phyloP scores from a whole-genome alignment of 2,888 invertebrate species.

The Macrostomum cliftonense region DNA sequence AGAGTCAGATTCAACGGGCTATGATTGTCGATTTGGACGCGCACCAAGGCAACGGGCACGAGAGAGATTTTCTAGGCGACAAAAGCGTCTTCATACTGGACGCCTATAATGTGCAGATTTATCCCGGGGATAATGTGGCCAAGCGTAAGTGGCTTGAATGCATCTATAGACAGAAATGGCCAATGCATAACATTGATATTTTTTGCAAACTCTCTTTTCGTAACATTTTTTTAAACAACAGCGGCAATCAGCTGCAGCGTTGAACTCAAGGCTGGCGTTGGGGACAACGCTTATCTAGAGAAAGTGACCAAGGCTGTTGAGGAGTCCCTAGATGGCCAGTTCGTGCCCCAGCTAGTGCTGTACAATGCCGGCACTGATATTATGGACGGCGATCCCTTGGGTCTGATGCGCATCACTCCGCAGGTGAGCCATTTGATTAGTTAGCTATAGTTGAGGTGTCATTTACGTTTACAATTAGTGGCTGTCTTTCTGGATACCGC shows the following conservation, averaged over 20 bases:
- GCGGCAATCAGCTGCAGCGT: too few species aligned
- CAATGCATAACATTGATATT: too few species aligned
- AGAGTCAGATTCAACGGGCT: constrained; percentile 38
- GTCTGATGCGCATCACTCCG: constrained; percentile 51
- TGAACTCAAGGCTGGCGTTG: too few species aligned
- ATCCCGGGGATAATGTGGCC: constrained; percentile 56
- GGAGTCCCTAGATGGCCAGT: constrained; percentile 48
- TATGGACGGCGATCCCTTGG: constrained; percentile 57
- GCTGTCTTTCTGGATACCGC: constrained; percentile 18
- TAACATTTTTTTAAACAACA: too few species aligned
- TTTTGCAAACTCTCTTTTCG: too few species aligned
- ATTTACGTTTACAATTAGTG: neutral
- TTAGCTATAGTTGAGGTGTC: too few species aligned
- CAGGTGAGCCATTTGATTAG: constrained; percentile 42
- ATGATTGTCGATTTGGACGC: constrained; percentile 81
- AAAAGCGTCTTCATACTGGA: constrained; percentile 64
- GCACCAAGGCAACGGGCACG: constrained; percentile 78
- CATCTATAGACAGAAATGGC: too few species aligned
- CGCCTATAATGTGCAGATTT: constrained; percentile 61
- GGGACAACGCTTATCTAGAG: too few species aligned
- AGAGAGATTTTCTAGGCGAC: constrained; percentile 55
- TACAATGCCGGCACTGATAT: constrained; percentile 84
- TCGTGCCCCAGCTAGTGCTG: constrained; percentile 55
- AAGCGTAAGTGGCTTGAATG: constrained; percentile 43
- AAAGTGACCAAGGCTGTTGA: constrained; percentile 46